phyloP scores from a whole-genome alignment of 2,888 invertebrate species.

The Lypha dubia region DNA sequence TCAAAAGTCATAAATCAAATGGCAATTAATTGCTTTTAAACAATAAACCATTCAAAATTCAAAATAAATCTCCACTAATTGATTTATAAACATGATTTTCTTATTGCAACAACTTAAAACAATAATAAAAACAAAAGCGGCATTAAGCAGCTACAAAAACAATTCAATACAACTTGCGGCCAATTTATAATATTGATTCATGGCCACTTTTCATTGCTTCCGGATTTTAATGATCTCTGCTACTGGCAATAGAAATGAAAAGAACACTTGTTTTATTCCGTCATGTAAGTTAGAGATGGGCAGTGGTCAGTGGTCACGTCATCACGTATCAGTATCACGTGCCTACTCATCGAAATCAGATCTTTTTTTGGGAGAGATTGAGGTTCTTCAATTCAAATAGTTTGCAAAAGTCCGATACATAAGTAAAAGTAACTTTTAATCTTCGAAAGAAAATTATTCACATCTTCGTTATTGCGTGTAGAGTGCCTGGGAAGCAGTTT shows the following conservation, averaged over 20 bases:
- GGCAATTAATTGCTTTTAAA: conserved; percentile 18
- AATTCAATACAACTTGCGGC: conserved; percentile 6
- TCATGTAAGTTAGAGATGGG: not conserved
- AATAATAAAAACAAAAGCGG: conserved; percentile 16
- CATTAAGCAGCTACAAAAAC: not conserved
- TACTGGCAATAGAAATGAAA: not conserved
- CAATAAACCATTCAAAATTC: conserved; percentile 20
- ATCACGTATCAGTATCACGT: no score
- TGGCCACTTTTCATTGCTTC: conserved; percentile 3
- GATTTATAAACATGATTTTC: conserved; percentile 38
- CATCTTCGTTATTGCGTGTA: no score
- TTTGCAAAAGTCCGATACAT: no score
- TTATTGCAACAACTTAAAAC: conserved; percentile 4
- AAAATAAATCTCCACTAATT: conserved; percentile 35
- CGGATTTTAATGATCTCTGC: conserved; percentile 15
- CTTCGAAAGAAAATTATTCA: no score
- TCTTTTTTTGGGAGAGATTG: no score
- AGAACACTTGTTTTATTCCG: not conserved
- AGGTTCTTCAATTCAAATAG: no score
- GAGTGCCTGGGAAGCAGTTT: no score
- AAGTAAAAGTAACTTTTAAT: no score
- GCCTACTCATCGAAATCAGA: no score
- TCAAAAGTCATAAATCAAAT: conserved; percentile 40
- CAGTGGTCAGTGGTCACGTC: not conserved
- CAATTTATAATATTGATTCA: conserved; percentile 31